Evolutionary conservation across 1,140 invertebrate species (phyloP).

Genomic region (Pteromalus puparum): DNA sequence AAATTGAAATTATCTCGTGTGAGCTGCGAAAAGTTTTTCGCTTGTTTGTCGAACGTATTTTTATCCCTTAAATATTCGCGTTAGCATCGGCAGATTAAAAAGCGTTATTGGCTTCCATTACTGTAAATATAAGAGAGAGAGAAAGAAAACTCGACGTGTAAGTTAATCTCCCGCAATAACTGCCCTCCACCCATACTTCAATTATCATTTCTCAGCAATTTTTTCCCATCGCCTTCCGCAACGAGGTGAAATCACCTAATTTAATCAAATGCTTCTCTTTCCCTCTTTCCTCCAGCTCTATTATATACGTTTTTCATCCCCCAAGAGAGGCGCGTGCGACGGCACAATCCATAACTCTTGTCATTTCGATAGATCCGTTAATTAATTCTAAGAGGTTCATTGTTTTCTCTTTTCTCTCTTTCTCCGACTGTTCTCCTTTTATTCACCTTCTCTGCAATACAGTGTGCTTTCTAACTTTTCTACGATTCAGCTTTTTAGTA

Average conservation of each 20-base stretch:
- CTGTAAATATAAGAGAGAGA: not conserved
- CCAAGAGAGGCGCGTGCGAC: not conserved
- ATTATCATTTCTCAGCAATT: not conserved
- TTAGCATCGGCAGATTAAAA: too few species aligned
- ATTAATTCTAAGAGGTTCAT: constrained; percentile 3
- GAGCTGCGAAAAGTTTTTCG: too few species aligned
- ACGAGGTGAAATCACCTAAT: constrained; percentile 21
- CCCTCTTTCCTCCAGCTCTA: not conserved
- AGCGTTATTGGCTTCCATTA: too few species aligned
- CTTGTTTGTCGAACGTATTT: too few species aligned
- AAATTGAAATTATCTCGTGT: not conserved
- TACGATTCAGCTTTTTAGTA: too few species aligned
- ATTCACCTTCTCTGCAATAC: not conserved
- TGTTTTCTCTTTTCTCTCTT: not conserved
- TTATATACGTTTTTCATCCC: not conserved
- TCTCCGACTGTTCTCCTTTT: not conserved
- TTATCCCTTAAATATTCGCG: too few species aligned
- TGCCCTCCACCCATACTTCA: not conserved
- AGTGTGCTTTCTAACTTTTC: not conserved
- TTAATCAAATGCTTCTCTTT: constrained; percentile 11
- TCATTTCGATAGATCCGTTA: constrained; percentile 24
- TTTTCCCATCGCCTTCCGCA: not conserved
- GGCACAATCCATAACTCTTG: constrained; percentile 18
- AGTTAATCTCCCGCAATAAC: not conserved
- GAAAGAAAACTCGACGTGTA: not conserved